Evolutionary conservation across 2,888 invertebrate species (phyloP).

Genomic region (Dolichomitus sp.): DNA sequence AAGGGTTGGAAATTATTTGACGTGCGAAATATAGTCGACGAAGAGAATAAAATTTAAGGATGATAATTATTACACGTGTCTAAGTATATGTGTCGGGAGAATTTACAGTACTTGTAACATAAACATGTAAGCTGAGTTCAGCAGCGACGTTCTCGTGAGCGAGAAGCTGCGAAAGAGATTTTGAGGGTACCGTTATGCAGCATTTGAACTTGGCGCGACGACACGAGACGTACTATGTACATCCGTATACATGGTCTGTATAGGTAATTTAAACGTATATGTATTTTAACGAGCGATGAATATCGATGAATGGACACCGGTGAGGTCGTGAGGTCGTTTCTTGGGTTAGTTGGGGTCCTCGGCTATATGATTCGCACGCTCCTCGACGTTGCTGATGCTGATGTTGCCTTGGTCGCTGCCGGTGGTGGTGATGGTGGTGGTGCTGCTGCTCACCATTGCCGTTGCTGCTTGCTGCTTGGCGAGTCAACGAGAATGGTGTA

Average conservation of each 20-base stretch:
- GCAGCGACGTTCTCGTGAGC: conserved; percentile 17
- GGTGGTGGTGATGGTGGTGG: conserved; percentile 62
- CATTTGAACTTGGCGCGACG: conserved; percentile 62
- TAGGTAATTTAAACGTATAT: conserved; percentile 49
- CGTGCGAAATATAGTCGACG: conserved; percentile 4
- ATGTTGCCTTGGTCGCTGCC: conserved; percentile 34
- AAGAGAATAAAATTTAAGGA: not conserved
- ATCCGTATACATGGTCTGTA: not conserved
- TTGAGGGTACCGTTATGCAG: conserved; percentile 58
- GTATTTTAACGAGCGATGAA: conserved; percentile 69
- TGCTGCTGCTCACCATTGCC: conserved; percentile 34
- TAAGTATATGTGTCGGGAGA: not conserved
- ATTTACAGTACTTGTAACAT: not conserved
- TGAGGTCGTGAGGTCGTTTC: conserved; percentile 66
- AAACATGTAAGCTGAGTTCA: conserved; percentile 13
- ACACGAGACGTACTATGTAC: conserved; percentile 20
- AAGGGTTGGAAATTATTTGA: conserved; percentile 22
- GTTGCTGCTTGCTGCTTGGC: conserved; percentile 51
- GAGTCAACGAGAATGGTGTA: conserved; percentile 56
- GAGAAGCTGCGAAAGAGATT: conserved; percentile 20
- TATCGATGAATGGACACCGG: conserved; percentile 68
- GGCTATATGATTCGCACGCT: conserved; percentile 67
- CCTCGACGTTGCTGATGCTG: conserved; percentile 56
- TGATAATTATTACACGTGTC: not conserved
- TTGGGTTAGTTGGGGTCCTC: conserved; percentile 66